Evolutionary conservation across 2,113 vertebrate species (phyloP).

Genomic region (Lepus europaeus): DNA sequence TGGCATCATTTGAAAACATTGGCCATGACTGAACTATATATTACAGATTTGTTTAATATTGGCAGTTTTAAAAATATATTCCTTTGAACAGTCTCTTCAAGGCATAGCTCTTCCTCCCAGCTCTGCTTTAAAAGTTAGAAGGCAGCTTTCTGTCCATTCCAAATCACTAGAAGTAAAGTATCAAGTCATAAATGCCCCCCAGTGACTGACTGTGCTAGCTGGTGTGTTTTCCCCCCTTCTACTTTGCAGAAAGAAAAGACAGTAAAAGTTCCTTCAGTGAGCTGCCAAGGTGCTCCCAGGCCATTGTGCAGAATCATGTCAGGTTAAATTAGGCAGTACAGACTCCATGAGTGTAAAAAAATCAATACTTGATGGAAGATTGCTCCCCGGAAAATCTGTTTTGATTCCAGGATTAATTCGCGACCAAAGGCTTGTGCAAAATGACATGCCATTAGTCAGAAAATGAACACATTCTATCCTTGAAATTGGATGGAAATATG

Average conservation of each 20-base stretch:
- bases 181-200: constrained; percentile 83
- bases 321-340: constrained; percentile 99
- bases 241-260: constrained; percentile 92
- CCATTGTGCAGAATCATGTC: constrained; percentile 99
- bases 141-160: constrained; percentile 82
- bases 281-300: constrained; percentile 98
- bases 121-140: constrained; percentile 85
- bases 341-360: constrained; percentile 99
- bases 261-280: constrained; percentile 95
- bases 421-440: constrained; percentile 98
- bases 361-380: constrained; percentile 99
- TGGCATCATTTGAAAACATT: constrained; percentile 80
- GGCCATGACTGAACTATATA: constrained; percentile 75
- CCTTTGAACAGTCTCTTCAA: constrained; percentile 83
- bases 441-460: constrained; percentile 99
- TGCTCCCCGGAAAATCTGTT: constrained; percentile 99
- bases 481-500: constrained; percentile 99
- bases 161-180: constrained; percentile 94
- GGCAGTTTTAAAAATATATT: constrained; percentile 78
- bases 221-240: constrained; percentile 82
- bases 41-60: constrained; percentile 83
- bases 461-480: constrained; percentile 99
- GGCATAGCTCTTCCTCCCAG: constrained; percentile 76
- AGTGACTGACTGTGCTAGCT: constrained; percentile 81
- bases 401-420: constrained; percentile 99